Evolutionary conservation across 1,140 invertebrate species (phyloP).

Genomic region (Drosophila ficusphila): DNA sequence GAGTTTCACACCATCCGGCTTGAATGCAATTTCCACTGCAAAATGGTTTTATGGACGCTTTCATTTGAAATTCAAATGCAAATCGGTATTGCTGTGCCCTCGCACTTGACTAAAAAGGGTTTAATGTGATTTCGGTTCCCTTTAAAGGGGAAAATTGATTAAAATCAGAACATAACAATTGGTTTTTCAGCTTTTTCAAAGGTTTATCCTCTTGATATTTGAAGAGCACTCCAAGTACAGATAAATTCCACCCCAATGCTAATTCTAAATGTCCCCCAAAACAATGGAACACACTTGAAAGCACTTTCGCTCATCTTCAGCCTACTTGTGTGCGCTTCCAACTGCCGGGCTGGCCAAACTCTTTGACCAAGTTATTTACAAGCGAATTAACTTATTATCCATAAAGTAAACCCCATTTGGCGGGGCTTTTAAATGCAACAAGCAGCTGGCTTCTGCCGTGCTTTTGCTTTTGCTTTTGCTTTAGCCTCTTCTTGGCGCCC

Average conservation of each 20-base stretch:
- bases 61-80: slow-evolving; percentile 44
- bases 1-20: slow-evolving; percentile 5
- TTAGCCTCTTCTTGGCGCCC: slow-evolving; percentile 44
- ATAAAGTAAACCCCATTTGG: slow-evolving; percentile 80
- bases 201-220: too few relatives aligned
- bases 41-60: slow-evolving; percentile 18
- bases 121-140: not conserved
- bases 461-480: slow-evolving; percentile 28
- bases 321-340: slow-evolving; percentile 9
- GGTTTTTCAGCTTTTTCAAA: too few relatives aligned
- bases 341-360: slow-evolving; percentile 9
- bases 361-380: slow-evolving; percentile 80
- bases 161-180: too few relatives aligned
- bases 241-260: not conserved
- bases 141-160: too few relatives aligned
- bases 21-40: slow-evolving; percentile 1
- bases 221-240: too few relatives aligned
- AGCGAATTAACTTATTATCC: slow-evolving; percentile 81
- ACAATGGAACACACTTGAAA: not conserved
- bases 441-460: slow-evolving; percentile 48
- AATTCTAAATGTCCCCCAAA: not conserved
- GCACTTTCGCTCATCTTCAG: slow-evolving; percentile 23
- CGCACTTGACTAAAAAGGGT: not conserved
- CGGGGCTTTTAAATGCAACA: slow-evolving; percentile 72
- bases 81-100: slow-evolving; percentile 9